Evolutionary conservation across 2,888 invertebrate genomes (phyloP).

Genomic region (Hirtodrosophila duncani): DNA sequence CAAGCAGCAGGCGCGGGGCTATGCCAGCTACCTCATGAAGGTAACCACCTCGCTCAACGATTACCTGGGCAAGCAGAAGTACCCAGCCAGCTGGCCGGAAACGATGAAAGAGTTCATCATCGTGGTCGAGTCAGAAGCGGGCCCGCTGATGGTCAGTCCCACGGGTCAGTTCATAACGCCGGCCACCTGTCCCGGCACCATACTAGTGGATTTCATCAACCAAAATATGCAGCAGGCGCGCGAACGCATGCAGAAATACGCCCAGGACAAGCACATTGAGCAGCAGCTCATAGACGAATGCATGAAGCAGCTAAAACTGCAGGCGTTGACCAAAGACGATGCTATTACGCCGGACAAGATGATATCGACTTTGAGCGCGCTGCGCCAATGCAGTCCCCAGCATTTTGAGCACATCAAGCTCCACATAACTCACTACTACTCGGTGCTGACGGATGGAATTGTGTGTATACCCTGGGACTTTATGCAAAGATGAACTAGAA

Average conservation of each 20-base stretch:
- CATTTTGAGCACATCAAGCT: constrained; percentile 82
- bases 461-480: constrained; percentile 96
- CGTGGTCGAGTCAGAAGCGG: constrained; percentile 86
- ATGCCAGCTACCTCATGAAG: constrained; percentile 89
- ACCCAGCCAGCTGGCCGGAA: constrained; percentile 86
- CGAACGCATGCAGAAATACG: constrained; percentile 80
- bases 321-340: constrained; percentile 91
- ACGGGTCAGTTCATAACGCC: constrained; percentile 96
- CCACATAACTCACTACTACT: constrained; percentile 93
- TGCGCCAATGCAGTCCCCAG: constrained; percentile 81
- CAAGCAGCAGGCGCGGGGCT: constrained; percentile 90
- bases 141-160: constrained; percentile 94
- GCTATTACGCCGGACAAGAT: constrained; percentile 93
- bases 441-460: constrained; percentile 92
- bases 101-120: constrained; percentile 85
- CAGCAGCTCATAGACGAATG: constrained; percentile 85
- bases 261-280: constrained; percentile 89
- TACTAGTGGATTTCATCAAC: constrained; percentile 90
- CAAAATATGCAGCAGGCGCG: constrained; percentile 87
- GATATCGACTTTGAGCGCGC: constrained; percentile 88
- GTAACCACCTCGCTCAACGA: constrained; percentile 92
- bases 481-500: constrained; percentile 48
- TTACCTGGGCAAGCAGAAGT: constrained; percentile 83
- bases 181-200: constrained; percentile 91
- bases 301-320: constrained; percentile 83